phyloP scores from a whole-genome alignment of 2,888 invertebrate species.

The Aphodius granarius region DNA sequence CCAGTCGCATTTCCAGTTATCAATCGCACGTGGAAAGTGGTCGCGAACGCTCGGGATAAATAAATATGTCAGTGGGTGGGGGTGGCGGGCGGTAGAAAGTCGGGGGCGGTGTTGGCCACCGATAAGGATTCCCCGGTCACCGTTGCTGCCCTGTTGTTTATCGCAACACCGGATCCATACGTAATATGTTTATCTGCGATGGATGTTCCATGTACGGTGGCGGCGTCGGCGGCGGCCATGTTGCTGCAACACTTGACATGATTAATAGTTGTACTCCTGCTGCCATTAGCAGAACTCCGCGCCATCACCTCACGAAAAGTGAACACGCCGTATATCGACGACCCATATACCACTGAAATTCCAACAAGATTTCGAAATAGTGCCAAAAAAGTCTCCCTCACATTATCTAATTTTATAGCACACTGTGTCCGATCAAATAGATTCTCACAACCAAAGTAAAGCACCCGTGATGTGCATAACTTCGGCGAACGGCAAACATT shows the following conservation, averaged over 20 bases:
- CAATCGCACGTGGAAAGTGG: slow-evolving; percentile 35
- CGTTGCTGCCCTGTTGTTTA: slow-evolving; percentile 49
- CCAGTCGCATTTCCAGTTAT: slow-evolving; percentile 29
- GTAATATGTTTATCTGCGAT: slow-evolving; percentile 56
- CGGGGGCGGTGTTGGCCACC: slow-evolving; percentile 24
- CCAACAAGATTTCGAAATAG: too few species aligned
- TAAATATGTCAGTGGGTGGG: slow-evolving; percentile 31
- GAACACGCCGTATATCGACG: background rate
- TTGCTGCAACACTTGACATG: slow-evolving; percentile 55
- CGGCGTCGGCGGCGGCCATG: slow-evolving; percentile 47
- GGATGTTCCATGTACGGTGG: slow-evolving; percentile 53
- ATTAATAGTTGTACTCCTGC: slow-evolving; percentile 54
- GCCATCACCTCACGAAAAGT: slow-evolving; percentile 37
- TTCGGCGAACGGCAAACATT: background rate
- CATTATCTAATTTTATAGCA: too few species aligned
- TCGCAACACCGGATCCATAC: slow-evolving; percentile 53
- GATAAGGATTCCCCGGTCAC: slow-evolving; percentile 47
- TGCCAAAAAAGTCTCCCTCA: too few species aligned
- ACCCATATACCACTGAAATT: too few species aligned
- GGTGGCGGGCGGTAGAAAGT: slow-evolving; percentile 1
- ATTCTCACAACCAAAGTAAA: too few species aligned
- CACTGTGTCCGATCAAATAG: too few species aligned
- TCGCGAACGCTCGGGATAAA: slow-evolving; percentile 25
- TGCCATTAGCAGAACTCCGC: slow-evolving; percentile 53
- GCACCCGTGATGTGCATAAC: background rate